Conservation (phyloP, 1,140 invertebrate genomes). For the Acromyrmex charruanus region DNA sequence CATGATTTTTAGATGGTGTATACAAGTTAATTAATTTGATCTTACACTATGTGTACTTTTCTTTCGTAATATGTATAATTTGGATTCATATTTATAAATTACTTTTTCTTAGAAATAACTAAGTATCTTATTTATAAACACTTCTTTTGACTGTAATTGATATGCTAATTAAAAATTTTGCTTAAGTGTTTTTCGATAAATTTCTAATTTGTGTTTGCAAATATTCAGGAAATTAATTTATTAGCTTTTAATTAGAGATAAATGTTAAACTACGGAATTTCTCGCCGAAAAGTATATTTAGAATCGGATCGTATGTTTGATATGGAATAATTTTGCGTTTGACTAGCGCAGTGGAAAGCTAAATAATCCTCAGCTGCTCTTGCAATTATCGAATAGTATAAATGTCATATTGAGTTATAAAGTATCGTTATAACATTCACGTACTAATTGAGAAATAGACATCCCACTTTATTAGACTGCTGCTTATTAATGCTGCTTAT, state of each 20-base stretch:
- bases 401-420: conserved; percentile 45
- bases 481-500: background rate
- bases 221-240: conserved; percentile 24
- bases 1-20: too few relatives aligned
- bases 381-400: conserved; percentile 54
- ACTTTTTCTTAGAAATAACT: background rate
- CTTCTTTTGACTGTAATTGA: background rate
- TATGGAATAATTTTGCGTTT: conserved; percentile 38
- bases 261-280: conserved; percentile 12
- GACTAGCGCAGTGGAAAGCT: conserved; percentile 38
- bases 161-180: background rate
- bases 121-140: background rate
- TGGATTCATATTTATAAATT: conserved; percentile 9
- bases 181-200: background rate
- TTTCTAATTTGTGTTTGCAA: background rate
- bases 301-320: conserved; percentile 3
- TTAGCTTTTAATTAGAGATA: conserved; percentile 27
- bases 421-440: conserved; percentile 4
- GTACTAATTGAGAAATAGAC: background rate
- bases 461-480: background rate
- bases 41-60: background rate
- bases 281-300: conserved; percentile 27
- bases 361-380: conserved; percentile 45
- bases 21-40: background rate
- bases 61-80: background rate